Evolutionary conservation across 1,140 invertebrate genomes (phyloP).

Genomic region (Epicauta chinensis): DNA sequence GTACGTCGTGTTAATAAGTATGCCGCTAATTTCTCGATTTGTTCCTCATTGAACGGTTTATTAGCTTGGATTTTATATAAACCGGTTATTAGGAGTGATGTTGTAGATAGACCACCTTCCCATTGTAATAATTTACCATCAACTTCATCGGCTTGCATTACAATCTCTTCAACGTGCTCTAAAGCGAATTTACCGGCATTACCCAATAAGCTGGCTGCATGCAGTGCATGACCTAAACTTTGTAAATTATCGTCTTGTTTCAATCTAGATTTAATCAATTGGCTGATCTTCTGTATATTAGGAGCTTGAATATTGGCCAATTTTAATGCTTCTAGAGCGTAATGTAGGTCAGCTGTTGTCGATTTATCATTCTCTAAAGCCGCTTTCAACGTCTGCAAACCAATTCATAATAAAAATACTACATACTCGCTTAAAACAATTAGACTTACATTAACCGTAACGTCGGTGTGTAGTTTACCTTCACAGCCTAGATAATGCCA

Average conservation of each 20-base stretch:
- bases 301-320: constrained; percentile 26
- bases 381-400: constrained; percentile 29
- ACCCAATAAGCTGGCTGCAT: constrained; percentile 64
- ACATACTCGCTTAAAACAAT: background rate
- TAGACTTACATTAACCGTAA: constrained; percentile 31
- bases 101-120: constrained; percentile 71
- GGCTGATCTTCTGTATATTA: background rate
- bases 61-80: constrained; percentile 69
- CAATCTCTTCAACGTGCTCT: constrained; percentile 80
- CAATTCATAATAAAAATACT: constrained; percentile 2
- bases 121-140: constrained; percentile 84
- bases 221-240: constrained; percentile 79
- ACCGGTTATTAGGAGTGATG: constrained; percentile 65
- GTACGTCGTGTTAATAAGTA: constrained; percentile 87
- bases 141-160: constrained; percentile 93
- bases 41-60: constrained; percentile 64
- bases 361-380: constrained; percentile 32
- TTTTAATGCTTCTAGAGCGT: constrained; percentile 34
- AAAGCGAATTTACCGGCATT: constrained; percentile 64
- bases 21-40: constrained; percentile 84
- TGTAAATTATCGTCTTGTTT: constrained; percentile 40
- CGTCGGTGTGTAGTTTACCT: constrained; percentile 32
- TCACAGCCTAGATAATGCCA: constrained; percentile 30
- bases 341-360: constrained; percentile 29
- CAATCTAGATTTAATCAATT: constrained; percentile 30